Percentiles rank a stretch among this genome's conserved stretches.
Conservation (phyloP, 2,888 invertebrate species). For the Yponomeuta plumbellus region DNA sequence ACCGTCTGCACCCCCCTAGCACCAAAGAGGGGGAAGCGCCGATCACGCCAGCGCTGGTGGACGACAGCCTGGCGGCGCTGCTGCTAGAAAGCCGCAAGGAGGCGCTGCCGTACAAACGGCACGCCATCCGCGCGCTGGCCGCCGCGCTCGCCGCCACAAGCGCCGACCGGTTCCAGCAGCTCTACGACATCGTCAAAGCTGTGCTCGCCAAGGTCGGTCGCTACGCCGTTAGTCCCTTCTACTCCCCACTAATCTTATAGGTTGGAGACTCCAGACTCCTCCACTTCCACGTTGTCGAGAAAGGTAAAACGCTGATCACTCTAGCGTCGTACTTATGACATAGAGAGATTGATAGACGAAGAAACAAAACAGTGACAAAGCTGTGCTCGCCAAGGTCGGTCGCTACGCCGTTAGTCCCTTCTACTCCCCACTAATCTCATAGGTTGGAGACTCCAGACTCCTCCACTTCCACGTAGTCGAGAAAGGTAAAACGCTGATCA, state of each 20-base stretch:
- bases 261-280: too few species aligned
- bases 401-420: background rate
- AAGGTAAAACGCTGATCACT: too few species aligned
- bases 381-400: slow-evolving; percentile 80
- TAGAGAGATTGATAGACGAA: too few species aligned
- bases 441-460: too few species aligned
- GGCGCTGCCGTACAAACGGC: slow-evolving; percentile 84
- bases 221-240: background rate
- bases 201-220: slow-evolving; percentile 79
- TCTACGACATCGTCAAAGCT: slow-evolving; percentile 85
- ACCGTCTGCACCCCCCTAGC: slow-evolving; percentile 29
- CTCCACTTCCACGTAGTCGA: too few species aligned
- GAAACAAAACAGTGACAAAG: slow-evolving; percentile 85
- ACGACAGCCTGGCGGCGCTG: slow-evolving; percentile 80
- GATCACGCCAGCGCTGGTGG: slow-evolving; percentile 44
- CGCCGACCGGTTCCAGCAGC: slow-evolving; percentile 85
- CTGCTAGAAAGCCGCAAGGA: slow-evolving; percentile 89
- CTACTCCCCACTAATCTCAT: too few species aligned
- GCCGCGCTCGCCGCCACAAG: slow-evolving; percentile 83
- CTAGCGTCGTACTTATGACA: too few species aligned
- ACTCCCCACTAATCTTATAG: too few species aligned
- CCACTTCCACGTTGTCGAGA: too few species aligned
- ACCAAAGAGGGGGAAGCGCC: slow-evolving; percentile 52
- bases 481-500: too few species aligned
- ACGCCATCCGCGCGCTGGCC: slow-evolving; percentile 83